These are phyloP conservation scores for Zonotrichia albicollis DNA, from an alignment of 2,797 vertebrate genomes.

Conservation along the genomic window DNA sequence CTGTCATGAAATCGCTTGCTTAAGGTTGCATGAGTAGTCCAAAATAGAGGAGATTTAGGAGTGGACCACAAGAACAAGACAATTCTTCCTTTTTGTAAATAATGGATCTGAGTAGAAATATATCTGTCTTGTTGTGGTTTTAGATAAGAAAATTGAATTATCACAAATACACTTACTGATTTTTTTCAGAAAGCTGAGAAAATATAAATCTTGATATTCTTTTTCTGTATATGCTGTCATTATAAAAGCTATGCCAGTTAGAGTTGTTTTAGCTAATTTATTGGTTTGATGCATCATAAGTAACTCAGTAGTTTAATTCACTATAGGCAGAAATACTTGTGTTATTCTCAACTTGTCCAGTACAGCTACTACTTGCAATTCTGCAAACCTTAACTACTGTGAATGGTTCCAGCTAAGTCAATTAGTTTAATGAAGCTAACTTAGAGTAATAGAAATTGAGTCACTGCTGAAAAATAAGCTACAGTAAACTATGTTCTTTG, in stretches of 20 bases:
- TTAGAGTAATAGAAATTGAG: background rate
- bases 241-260: background rate
- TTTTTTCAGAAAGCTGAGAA: background rate
- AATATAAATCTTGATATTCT: background rate
- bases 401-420: background rate
- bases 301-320: background rate
- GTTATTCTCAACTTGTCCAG: background rate
- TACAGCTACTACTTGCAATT: background rate
- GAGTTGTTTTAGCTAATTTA: background rate
- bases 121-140: background rate
- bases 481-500: background rate
- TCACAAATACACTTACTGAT: background rate
- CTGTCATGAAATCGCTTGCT: background rate
- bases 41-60: background rate
- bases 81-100: background rate
- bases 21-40: background rate
- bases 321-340: background rate
- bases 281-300: background rate
- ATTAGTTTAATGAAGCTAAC: slow-evolving; percentile 1
- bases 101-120: background rate
- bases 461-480: background rate
- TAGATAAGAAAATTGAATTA: background rate
- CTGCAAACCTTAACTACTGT: background rate
- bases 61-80: background rate
- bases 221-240: background rate